These are phyloP conservation scores for Microplitis demolitor DNA, from an alignment of 1,140 invertebrate genomes.

Conservation along the genomic window DNA sequence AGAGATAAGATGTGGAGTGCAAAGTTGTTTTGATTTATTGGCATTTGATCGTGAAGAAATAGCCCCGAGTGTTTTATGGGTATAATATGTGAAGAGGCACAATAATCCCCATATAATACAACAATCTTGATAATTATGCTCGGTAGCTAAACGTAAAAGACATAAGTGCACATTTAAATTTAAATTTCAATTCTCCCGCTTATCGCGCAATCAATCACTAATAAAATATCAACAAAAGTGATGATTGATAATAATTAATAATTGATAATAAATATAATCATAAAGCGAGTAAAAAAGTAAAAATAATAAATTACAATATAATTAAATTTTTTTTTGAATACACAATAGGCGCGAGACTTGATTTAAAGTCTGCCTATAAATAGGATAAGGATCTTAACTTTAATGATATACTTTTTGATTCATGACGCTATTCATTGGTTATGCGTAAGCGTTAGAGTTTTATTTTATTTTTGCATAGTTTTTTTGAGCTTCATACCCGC, in stretches of 20 bases:
- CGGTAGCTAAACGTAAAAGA: not conserved
- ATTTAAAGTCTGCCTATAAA: not conserved
- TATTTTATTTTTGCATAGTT: not conserved
- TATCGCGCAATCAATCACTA: too few relatives aligned
- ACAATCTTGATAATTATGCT: slow-evolving; percentile 17
- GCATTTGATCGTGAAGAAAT: slow-evolving; percentile 15
- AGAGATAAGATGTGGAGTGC: slow-evolving; percentile 8
- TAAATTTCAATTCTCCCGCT: not conserved
- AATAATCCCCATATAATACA: not conserved
- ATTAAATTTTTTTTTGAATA: too few relatives aligned
- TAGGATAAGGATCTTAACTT: not conserved
- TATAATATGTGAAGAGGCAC: not conserved
- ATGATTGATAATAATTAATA: not conserved
- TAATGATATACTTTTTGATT: slow-evolving; percentile 10
- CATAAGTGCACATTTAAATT: not conserved
- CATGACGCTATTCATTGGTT: not conserved
- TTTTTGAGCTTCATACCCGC: slow-evolving; percentile 6
- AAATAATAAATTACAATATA: too few relatives aligned
- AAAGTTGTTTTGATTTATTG: slow-evolving; percentile 21
- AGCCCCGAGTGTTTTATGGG: slow-evolving; percentile 1
- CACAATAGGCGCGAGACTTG: not conserved
- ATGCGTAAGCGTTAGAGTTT: not conserved
- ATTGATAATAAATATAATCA: too few relatives aligned
- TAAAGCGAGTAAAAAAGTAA: too few relatives aligned
- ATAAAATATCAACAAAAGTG: too few relatives aligned